Evolutionary conservation across 2,888 invertebrate species (phyloP), one percentile per base, ranked within the genome.

Genomic region (Monochamus alternatus): DNA sequence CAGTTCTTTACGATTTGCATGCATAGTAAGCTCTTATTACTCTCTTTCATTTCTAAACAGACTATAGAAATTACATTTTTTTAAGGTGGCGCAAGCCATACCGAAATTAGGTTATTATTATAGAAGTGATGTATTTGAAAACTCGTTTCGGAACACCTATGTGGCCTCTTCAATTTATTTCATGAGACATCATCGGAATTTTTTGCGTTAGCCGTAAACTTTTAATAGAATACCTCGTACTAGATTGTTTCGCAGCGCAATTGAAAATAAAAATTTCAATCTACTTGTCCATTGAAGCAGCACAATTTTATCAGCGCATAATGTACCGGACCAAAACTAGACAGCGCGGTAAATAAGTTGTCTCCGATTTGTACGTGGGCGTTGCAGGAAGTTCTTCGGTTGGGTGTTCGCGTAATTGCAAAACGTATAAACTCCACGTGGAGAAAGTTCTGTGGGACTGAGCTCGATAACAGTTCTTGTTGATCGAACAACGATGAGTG

Each of bases 241-340:
- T 55, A 22, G n/a, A 55, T 22, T 14, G 55, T 55, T 55, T 55
- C 14, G 14, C 8, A 1, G 5, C 14, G 55, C 14, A 55, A n/a
- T 55, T 55, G 12, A n/a, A 14, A 55, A 55, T 55, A 55, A 55
- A 55, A 55, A 55, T 12, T 55, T 5, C 55, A 55, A 22, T 55
- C 55, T 55, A 55, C 22, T 55, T 55, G 5, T 55, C 55, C 55
- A 55, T n/a, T 22, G 14, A n/a, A 55, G 55, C 55, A 55, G 55
- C 55, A 55, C 55, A 55, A 55, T 55, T 55, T 55, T 55, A 55
- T 55, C 55, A 55, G 55, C 22, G 55, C 55, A 55, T 55, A 55
- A 55, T 55, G 55, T 55, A 55, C 55, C 55, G n/a, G 22, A 55
- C 55, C 55, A 14, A 55, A 55, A 55, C 55, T 55, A 55, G 55